A percentile compares a stretch with the other conserved stretches of the same genome.
phyloP scores from a whole-genome alignment of 1,140 invertebrate species.

The Andricus grossulariae region DNA sequence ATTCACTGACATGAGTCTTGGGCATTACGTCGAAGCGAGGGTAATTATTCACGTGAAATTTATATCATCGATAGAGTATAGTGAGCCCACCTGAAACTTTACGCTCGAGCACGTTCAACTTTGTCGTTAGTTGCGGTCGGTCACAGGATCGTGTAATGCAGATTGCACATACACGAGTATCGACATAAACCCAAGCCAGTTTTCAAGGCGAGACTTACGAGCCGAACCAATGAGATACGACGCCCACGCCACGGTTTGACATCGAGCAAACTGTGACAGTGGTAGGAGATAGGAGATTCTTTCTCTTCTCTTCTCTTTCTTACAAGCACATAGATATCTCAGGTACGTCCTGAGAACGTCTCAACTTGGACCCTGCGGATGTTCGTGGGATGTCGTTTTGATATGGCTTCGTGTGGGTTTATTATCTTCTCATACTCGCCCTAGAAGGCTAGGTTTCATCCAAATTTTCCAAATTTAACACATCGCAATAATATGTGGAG shows the following conservation, averaged over 20 bases:
- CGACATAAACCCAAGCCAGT: conserved; percentile 34
- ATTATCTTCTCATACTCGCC: background rate
- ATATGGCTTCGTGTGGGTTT: conserved; percentile 21
- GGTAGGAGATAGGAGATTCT: conserved; percentile 38
- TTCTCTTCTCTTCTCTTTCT: conserved; percentile 8
- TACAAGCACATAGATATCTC: conserved; percentile 17
- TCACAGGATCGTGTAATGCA: conserved; percentile 27
- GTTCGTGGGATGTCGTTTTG: conserved; percentile 2
- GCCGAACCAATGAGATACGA: conserved; percentile 46
- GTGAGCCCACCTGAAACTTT: conserved; percentile 27
- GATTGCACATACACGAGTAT: conserved; percentile 30
- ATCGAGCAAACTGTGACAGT: conserved; percentile 51
- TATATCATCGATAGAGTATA: conserved; percentile 22
- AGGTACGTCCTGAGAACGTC: background rate
- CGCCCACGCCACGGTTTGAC: conserved; percentile 52
- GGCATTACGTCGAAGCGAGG: conserved; percentile 7
- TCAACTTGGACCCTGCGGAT: background rate
- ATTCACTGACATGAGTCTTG: background rate
- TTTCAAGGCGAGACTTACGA: conserved; percentile 44
- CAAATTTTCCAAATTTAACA: background rate
- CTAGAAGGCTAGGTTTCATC: background rate
- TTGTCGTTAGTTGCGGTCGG: conserved; percentile 23
- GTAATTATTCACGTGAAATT: conserved; percentile 24
- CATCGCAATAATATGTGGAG: background rate
- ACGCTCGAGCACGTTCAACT: conserved; percentile 27